phyloP scores from a whole-genome alignment of 2,113 vertebrate genomes.

The Antechinus stuartii region DNA sequence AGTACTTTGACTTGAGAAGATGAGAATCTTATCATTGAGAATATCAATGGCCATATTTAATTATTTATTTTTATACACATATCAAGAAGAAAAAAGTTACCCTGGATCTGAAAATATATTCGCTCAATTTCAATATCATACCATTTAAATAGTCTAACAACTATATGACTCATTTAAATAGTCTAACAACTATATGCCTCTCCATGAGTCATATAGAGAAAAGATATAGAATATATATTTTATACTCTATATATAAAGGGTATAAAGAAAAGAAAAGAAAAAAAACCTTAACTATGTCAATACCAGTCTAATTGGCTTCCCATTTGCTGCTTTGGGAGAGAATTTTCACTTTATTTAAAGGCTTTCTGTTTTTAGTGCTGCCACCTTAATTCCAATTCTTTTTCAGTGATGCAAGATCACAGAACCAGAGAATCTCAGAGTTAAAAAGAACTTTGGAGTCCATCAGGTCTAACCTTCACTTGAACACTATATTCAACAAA shows the following conservation, averaged over 20 bases:
- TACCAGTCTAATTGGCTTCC: slow-evolving; percentile 58
- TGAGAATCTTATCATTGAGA: slow-evolving; percentile 15
- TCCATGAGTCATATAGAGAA: neutral
- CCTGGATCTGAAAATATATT: slow-evolving; percentile 9
- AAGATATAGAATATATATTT: too few species aligned
- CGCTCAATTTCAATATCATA: slow-evolving; percentile 58
- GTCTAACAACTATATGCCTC: slow-evolving; percentile 47
- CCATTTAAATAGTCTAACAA: slow-evolving; percentile 69
- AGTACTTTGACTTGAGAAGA: neutral
- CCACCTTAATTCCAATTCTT: neutral
- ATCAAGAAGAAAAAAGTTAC: slow-evolving; percentile 8
- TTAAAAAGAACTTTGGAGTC: neutral
- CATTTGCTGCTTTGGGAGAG: slow-evolving; percentile 70
- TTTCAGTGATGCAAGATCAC: neutral
- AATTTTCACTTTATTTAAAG: slow-evolving; percentile 73
- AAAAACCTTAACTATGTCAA: slow-evolving; percentile 76
- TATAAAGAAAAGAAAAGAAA: slow-evolving; percentile 66
- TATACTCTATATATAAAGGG: neutral
- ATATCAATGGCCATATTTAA: neutral
- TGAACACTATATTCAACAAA: neutral
- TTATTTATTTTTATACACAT: slow-evolving; percentile 27
- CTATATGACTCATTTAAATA: slow-evolving; percentile 68
- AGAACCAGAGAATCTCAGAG: neutral
- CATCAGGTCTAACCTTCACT: neutral
- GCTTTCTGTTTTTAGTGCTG: slow-evolving; percentile 59